Evolutionary conservation across 2,113 vertebrate species (phyloP).

Genomic region (Etheostoma cragini): DNA sequence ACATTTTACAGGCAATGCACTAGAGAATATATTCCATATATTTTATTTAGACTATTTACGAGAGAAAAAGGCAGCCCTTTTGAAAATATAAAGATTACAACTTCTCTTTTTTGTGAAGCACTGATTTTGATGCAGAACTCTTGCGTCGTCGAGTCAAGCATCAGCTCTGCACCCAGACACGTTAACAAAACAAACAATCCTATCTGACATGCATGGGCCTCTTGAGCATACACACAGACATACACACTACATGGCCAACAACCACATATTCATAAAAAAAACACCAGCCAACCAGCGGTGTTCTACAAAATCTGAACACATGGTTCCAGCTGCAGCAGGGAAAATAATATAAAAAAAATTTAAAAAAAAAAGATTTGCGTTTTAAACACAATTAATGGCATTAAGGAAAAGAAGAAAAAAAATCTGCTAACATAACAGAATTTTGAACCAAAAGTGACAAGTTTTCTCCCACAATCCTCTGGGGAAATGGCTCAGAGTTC

Average conservation of each 20-base stretch:
- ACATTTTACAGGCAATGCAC: constrained; percentile 85
- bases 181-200: constrained; percentile 56
- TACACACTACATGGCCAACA: constrained; percentile 44
- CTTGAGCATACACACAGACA: constrained; percentile 46
- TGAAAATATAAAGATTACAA: constrained; percentile 84
- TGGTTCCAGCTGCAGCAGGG: constrained; percentile 66
- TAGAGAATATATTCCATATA: constrained; percentile 82
- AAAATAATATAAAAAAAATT: constrained; percentile 6
- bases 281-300: constrained; percentile 55
- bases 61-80: constrained; percentile 92
- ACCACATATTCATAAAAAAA: constrained; percentile 60
- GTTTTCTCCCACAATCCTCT: constrained; percentile 68
- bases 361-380: constrained; percentile 17
- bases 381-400: constrained; percentile 54
- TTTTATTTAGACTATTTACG: constrained; percentile 87
- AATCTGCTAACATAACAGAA: constrained; percentile 52
- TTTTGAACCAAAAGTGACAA: constrained; percentile 59
- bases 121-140: constrained; percentile 78
- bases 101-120: constrained; percentile 83
- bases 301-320: constrained; percentile 62
- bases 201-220: constrained; percentile 70
- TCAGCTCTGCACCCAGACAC: constrained; percentile 58
- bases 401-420: constrained; percentile 44
- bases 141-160: constrained; percentile 55
- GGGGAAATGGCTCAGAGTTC: constrained; percentile 73